Evolutionary conservation across 2,888 invertebrate genomes (phyloP).

Genomic region (Drosophila pegasa): DNA sequence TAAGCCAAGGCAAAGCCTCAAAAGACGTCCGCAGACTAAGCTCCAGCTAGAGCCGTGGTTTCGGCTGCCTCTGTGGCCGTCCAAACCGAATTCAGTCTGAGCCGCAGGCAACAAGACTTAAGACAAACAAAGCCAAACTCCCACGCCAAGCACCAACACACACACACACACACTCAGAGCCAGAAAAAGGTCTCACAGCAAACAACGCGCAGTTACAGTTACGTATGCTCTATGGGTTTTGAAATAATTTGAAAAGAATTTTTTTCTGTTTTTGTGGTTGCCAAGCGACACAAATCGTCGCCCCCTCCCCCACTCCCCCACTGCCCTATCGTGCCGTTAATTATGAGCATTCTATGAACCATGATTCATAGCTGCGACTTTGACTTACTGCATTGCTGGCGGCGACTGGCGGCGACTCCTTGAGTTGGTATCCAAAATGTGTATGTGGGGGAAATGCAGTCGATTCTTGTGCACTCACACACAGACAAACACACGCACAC

Average conservation of each 20-base stretch:
- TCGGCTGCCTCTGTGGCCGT: slow-evolving; percentile 20
- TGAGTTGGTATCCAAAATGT: slow-evolving; percentile 16
- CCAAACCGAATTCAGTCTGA: slow-evolving; percentile 57
- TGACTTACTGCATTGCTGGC: slow-evolving; percentile 73
- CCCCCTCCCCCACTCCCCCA: slow-evolving; percentile 11
- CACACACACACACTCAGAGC: slow-evolving; percentile 26
- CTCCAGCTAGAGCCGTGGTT: slow-evolving; percentile 26
- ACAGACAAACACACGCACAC: slow-evolving; percentile 12
- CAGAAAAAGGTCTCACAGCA: slow-evolving; percentile 52
- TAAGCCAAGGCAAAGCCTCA: slow-evolving; percentile 52
- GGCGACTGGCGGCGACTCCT: slow-evolving; percentile 41
- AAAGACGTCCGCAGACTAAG: slow-evolving; percentile 48
- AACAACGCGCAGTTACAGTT: slow-evolving; percentile 49
- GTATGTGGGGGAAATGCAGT: slow-evolving; percentile 1
- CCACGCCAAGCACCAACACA: slow-evolving; percentile 55
- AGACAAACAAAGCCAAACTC: slow-evolving; percentile 62
- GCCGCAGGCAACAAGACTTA: slow-evolving; percentile 55
- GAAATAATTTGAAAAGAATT: slow-evolving; percentile 73
- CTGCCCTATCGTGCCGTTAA: slow-evolving; percentile 28
- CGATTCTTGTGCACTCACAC: slow-evolving; percentile 10
- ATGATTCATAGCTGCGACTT: slow-evolving; percentile 57
- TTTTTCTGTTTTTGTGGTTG: slow-evolving; percentile 72
- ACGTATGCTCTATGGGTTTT: slow-evolving; percentile 57
- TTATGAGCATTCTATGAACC: slow-evolving; percentile 40
- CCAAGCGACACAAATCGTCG: slow-evolving; percentile 57